Percentiles rank a stretch among this genome's conserved stretches.
Conservation (phyloP, 2,888 invertebrate species). For the Calephelis perditalis region DNA sequence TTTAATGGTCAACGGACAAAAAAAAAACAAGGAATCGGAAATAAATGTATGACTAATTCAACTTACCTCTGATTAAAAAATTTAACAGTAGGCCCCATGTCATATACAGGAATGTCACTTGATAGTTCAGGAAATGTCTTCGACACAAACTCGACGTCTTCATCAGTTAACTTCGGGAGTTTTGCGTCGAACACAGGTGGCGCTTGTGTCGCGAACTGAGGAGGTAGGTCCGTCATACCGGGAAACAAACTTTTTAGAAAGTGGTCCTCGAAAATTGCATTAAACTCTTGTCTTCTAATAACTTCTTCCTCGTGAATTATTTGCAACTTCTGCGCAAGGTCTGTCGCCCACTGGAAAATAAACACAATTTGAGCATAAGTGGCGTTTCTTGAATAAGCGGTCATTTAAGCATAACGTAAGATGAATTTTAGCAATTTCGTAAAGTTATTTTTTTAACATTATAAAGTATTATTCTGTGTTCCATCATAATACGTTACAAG, state of each 20-base stretch:
- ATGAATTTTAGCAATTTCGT: too few species aligned
- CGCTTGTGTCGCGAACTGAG: constrained; percentile 88
- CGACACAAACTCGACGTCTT: constrained; percentile 81
- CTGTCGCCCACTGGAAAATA: constrained; percentile 85
- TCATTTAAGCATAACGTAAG: too few species aligned
- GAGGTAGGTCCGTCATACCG: constrained; percentile 92
- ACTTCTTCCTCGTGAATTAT: constrained; percentile 92
- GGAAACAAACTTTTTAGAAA: constrained; percentile 92
- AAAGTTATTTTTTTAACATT: too few species aligned
- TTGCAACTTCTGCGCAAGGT: constrained; percentile 86
- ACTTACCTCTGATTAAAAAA: constrained; percentile 82
- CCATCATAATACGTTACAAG: too few species aligned
- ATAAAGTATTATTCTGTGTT: too few species aligned
- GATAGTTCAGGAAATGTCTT: constrained; percentile 83
- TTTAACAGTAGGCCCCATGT: constrained; percentile 83
- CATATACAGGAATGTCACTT: constrained; percentile 81
- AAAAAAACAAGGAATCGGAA: too few species aligned
- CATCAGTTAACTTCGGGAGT: constrained; percentile 80
- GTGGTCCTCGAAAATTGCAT: constrained; percentile 87
- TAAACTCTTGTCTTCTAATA: constrained; percentile 86
- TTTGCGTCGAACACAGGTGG: constrained; percentile 86
- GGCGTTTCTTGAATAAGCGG: too few species aligned
- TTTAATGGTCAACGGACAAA: too few species aligned
- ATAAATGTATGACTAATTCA: not conserved
- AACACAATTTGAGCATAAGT: too few species aligned